These are phyloP conservation scores for Platyrinchus mystaceus DNA, from an alignment of 2,797 vertebrate genomes.

Conservation along the genomic window DNA sequence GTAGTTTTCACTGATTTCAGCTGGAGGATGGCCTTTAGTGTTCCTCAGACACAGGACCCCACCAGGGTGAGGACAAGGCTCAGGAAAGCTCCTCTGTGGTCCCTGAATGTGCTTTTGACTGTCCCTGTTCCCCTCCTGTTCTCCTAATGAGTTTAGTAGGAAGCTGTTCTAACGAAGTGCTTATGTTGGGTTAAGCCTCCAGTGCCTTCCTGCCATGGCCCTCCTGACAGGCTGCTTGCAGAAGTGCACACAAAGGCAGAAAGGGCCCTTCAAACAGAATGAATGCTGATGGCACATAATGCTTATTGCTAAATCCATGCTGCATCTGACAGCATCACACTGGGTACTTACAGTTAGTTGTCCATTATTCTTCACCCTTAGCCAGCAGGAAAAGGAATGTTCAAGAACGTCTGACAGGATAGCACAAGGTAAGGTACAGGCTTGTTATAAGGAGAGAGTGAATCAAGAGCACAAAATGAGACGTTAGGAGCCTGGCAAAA, in stretches of 20 bases:
- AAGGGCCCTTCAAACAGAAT: background rate
- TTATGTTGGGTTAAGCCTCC: background rate
- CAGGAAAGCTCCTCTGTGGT: background rate
- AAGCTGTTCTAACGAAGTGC: background rate
- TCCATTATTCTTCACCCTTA: background rate
- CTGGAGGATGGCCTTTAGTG: background rate
- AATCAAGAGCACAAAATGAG: background rate
- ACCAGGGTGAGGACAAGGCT: background rate
- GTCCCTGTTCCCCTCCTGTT: background rate
- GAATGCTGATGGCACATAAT: constrained; percentile 16
- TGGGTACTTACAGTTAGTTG: background rate
- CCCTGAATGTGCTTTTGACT: background rate
- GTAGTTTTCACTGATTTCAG: background rate
- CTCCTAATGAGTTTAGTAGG: background rate
- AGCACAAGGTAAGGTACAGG: background rate
- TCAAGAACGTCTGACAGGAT: background rate
- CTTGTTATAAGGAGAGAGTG: background rate
- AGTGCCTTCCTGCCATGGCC: background rate
- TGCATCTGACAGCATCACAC: background rate
- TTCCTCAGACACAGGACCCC: background rate
- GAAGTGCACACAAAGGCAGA: background rate
- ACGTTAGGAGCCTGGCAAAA: background rate
- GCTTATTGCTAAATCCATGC: background rate
- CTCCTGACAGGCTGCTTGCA: background rate
- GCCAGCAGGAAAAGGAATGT: background rate